These are phyloP conservation scores for Drosophila grimshawi DNA, from an alignment of 1,140 invertebrate species.

Conservation along the genomic window DNA sequence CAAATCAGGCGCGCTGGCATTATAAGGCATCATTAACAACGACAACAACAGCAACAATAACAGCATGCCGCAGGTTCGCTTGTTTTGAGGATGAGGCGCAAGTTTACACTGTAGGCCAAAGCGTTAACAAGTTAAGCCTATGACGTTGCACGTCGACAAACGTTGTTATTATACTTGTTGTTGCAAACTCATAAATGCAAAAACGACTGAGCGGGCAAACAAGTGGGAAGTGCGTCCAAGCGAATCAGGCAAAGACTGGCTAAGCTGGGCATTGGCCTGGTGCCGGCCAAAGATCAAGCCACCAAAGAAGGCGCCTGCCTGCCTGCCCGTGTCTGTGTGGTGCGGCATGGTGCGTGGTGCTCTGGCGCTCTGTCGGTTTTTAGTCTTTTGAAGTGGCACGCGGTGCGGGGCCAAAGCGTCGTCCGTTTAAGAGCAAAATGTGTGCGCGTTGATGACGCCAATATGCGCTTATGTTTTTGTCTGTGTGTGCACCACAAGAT, in stretches of 20 bases:
- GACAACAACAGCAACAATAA: constrained; percentile 60
- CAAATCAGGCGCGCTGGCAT: constrained; percentile 83
- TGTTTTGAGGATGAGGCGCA: constrained; percentile 53
- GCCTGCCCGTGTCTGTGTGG: constrained; percentile 14
- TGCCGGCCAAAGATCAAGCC: constrained; percentile 75
- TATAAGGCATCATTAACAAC: constrained; percentile 83
- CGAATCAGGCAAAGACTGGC: constrained; percentile 20
- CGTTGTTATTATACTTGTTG: constrained; percentile 30
- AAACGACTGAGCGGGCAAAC: constrained; percentile 56
- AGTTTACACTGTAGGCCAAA: constrained; percentile 78
- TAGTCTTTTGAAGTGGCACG: constrained; percentile 70
- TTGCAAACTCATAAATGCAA: constrained; percentile 55
- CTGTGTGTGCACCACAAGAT: constrained; percentile 34
- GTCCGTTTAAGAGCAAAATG: constrained; percentile 69
- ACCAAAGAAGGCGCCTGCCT: constrained; percentile 69
- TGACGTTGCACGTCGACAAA: constrained; percentile 57
- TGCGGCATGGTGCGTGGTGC: constrained; percentile 35
- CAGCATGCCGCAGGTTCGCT: constrained; percentile 16
- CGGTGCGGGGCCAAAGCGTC: constrained; percentile 56
- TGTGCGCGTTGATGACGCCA: constrained; percentile 75
- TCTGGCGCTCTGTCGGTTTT: constrained; percentile 67
- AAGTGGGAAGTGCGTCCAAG: constrained; percentile 73
- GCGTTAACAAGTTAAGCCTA: constrained; percentile 75
- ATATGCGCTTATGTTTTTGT: constrained; percentile 1
- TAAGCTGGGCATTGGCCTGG: constrained; percentile 23